Evolutionary conservation across 1,140 invertebrate species (phyloP).

Genomic region (Drosophila pachea): DNA sequence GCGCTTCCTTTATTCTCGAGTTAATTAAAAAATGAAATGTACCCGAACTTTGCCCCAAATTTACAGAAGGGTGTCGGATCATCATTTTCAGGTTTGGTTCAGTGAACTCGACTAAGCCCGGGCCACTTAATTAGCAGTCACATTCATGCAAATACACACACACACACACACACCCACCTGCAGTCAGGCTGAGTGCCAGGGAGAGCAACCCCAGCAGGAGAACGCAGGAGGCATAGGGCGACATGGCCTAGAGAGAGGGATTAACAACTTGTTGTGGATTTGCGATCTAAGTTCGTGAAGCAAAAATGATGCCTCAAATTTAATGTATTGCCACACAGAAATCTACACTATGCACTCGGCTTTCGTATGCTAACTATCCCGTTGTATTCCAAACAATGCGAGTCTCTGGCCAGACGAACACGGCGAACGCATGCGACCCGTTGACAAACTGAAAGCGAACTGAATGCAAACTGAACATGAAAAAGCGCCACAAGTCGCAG

Average conservation of each 20-base stretch:
- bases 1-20: too few species aligned
- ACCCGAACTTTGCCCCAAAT: too few species aligned
- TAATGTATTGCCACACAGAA: slow-evolving; percentile 2
- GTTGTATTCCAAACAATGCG: slow-evolving; percentile 8
- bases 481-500: slow-evolving; percentile 32
- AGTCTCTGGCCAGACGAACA: slow-evolving; percentile 7
- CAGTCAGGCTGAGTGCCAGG: slow-evolving; percentile 53
- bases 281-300: neutral
- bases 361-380: slow-evolving; percentile 14
- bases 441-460: slow-evolving; percentile 69
- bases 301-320: neutral
- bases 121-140: slow-evolving; percentile 57
- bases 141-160: slow-evolving; percentile 41
- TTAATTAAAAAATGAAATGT: too few species aligned
- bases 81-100: slow-evolving; percentile 14
- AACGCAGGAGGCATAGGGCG: slow-evolving; percentile 51
- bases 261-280: slow-evolving; percentile 20
- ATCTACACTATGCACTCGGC: slow-evolving; percentile 13
- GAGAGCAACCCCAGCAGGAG: slow-evolving; percentile 48
- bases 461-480: slow-evolving; percentile 60
- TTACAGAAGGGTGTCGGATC: too few species aligned
- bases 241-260: slow-evolving; percentile 33
- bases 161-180: slow-evolving; percentile 56
- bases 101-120: slow-evolving; percentile 26
- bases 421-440: slow-evolving; percentile 66